Base-by-base conservation (phyloP, 1,140 invertebrate genomes). In the Drosophila azteca region DNA sequence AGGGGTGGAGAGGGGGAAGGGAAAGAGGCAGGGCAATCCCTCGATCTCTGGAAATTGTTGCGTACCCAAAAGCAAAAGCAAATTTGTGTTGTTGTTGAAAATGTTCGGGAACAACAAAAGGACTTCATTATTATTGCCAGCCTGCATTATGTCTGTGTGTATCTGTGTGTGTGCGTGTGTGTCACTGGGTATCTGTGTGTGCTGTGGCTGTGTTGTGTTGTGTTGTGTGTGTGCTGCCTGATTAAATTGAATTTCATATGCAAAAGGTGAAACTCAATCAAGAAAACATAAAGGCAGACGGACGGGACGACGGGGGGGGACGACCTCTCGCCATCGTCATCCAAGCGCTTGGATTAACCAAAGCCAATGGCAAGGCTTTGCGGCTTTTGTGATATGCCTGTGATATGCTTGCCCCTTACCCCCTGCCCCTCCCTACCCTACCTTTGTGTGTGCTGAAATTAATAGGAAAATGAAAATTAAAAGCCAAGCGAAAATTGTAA, bases 231-330 rank as follows among this genome's bases (percentile, higher is more conserved):
- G 76, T 79, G 66, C 78, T 88, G 75, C 75, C 83, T 88, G 83
- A 87, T 87, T 87, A 87, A 87, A 87, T 87, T 87, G 83, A 87
- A 87, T 87, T 87, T 87, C 83, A 87, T 87, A 87, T 87, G 83
- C 83, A 87, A 87, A 87, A 87, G 83, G 83, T 87, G 76, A 87
- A 87, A 88, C 83, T 88, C 83, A 87, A 87, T 87, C 83, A 87
- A 88, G 82, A 82, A 87, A 87, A 88, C 82, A 87, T 87, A 87
- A 87, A 87, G 82, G 35, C 51, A 29, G 26, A 50, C 64, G 35
- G 31, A 20, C 17, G 17, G 35, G 31, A 20, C 17, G 17, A 20
- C 31, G n/a, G n/a, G n/a, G n/a, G n/a, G n/a, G 35, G 31, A 20
- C 17, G 17, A 20, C 31, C 31, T 3, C 31, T 31, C 8, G 8